Base-by-base conservation (phyloP, 1,140 invertebrate species). In the Tribolium madens region DNA sequence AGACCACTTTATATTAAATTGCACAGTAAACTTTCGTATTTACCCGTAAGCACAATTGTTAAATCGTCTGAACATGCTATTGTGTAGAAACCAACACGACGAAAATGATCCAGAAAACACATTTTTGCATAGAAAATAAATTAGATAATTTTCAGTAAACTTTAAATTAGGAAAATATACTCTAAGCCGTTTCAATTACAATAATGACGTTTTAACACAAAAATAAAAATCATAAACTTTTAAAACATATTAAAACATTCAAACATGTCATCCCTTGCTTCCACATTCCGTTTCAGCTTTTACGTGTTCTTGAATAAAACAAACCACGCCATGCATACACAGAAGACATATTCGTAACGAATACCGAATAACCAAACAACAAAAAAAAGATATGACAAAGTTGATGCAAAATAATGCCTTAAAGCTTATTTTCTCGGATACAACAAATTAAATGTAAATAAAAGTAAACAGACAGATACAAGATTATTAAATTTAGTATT, bases 391-490 rank as follows among this genome's bases (percentile, higher is more conserved):
- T n/a, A 33, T 64, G 57, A 50, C 57, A 33, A 64, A 33, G 21
- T 33, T 64, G 26, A 64, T 64, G 26, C n/a, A n/a, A 57, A 14
- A 26, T 57, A 64, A 64, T 33, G 21, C 14, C 14, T 10, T 3
- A 64, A 33, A 33, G 13, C 21, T 33, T 18, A 6, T 4, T 12
- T 60, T 13, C 26, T 47, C 9, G n/a, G n/a, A n/a, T n/a, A n/a
- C n/a, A n/a, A n/a, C n/a, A 64, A 33, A 33, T 64, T 12, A 64
- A 64, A 64, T 33, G 57, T 33, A 64, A 64, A 64, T 64, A 64
- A 0, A 21, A 1, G n/a, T n/a, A 26, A 26, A 0, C 21, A 26
- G n/a, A n/a, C n/a, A n/a, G n/a, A n/a, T n/a, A n/a, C n/a, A n/a
- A n/a, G n/a, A n/a, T n/a, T n/a, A n/a, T n/a, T n/a, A n/a, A n/a